Base-by-base conservation (phyloP, 2,888 invertebrate genomes). In the Argynnis bischoffii region DNA sequence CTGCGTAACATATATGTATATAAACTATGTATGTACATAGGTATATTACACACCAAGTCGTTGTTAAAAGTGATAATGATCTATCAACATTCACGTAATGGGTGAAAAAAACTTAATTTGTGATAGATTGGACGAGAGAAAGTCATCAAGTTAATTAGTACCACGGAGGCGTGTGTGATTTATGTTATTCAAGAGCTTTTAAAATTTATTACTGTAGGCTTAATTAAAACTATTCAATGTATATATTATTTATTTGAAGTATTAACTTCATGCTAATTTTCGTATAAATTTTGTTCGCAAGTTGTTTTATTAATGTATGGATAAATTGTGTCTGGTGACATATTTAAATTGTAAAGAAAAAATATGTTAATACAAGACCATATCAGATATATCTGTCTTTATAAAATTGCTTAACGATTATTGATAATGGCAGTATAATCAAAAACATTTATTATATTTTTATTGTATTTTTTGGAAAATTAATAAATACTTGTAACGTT, bases 41-140 rank as follows among this genome's bases (percentile, higher is more conserved):
- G 26, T 26, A 55, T 16, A 16, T 55, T 16, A 35, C 16, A 14
- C 16, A 56, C 16, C 14, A 47, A 57, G 18, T 47, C n/a, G n/a
- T 0, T n/a, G 13, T 47, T 13, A 26, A 16, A 59, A n/a, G 57
- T 11, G n/a, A 48, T 6, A 6, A 47, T 31, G 47, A 47, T 47
- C 47, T 11, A 57, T 47, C 47, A 59, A 59, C 11, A 59, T 41
- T 59, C 47, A 59, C 26, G 48, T 59, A 59, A 59, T 59, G 26
- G 57, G 3, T 26, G 46, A 47, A 59, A 59, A 26, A 48, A 53
- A 21, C 41, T n/a, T 63, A 67, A 66, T 61, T 69, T 66, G 47
- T 69, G 61, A 66, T 65, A 63, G 55, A 69, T 69, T 31, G 57
- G 31, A 13, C 53, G 56, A 54, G 69, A 65, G 69, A 69, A 69